Evolutionary conservation across 2,888 invertebrate genomes (phyloP).

Genomic region (Nephrotoma guestfalica): DNA sequence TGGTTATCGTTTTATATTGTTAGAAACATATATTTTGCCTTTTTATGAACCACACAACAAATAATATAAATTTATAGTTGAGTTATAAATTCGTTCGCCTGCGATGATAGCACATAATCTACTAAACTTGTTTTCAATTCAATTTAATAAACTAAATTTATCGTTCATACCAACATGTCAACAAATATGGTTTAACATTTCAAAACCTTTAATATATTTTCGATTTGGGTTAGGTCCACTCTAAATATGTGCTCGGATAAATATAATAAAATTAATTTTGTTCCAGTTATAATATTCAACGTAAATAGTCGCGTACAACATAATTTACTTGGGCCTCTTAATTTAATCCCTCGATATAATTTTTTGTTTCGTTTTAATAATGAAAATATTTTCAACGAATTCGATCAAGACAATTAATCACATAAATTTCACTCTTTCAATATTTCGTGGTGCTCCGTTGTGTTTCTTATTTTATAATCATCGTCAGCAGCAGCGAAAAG

Average conservation of each 20-base stretch:
- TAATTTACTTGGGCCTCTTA: not conserved
- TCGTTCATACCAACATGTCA: not conserved
- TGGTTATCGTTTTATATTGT: not conserved
- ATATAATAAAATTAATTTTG: not conserved
- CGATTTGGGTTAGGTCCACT: not conserved
- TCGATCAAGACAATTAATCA: slow-evolving; percentile 3
- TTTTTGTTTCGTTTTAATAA: not conserved
- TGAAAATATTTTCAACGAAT: not conserved
- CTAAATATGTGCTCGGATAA: not conserved
- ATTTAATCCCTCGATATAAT: not conserved
- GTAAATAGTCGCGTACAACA: not conserved
- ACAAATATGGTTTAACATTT: not conserved
- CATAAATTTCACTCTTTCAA: slow-evolving; percentile 1
- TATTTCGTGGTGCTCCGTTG: not conserved
- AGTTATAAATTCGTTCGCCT: not conserved
- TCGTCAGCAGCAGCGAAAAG: not conserved
- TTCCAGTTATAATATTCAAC: not conserved
- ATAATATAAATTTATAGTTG: not conserved
- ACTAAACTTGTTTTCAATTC: not conserved
- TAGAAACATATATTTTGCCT: not conserved
- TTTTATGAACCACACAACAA: not conserved
- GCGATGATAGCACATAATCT: not conserved
- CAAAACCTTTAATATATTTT: not conserved
- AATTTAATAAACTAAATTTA: not conserved
- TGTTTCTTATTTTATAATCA: not conserved